Percentiles rank a stretch among this genome's conserved stretches.
phyloP scores from a whole-genome alignment of 2,113 vertebrate species.

The Sapayoa aenigma region DNA sequence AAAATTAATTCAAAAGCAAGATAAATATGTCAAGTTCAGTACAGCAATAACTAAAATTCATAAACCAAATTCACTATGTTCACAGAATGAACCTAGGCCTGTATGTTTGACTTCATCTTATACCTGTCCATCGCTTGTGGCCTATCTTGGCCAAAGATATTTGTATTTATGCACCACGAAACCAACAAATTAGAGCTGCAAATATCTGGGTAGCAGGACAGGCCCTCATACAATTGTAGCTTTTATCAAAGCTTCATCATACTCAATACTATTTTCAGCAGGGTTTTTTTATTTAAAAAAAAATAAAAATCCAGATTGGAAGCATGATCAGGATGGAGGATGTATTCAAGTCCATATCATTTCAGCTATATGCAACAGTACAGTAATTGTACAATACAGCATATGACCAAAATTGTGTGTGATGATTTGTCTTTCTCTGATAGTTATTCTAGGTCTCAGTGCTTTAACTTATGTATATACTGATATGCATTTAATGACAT shows the following conservation, averaged over 20 bases:
- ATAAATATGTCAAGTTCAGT: not conserved
- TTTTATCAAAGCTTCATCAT: not conserved
- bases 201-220: not conserved
- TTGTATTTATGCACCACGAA: not conserved
- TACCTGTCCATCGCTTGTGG: not conserved
- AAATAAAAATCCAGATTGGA: not conserved
- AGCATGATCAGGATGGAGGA: not conserved
- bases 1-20: not conserved
- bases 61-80: not conserved
- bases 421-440: not conserved
- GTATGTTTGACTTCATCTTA: not conserved
- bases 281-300: not conserved
- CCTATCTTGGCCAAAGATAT: not conserved
- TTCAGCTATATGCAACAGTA: not conserved
- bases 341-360: not conserved
- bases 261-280: not conserved
- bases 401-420: not conserved
- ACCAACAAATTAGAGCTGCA: not conserved
- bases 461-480: not conserved
- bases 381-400: not conserved
- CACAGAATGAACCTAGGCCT: not conserved
- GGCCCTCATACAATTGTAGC: accelerated
- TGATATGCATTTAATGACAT: not conserved
- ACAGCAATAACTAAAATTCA: not conserved
- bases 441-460: not conserved